A percentile compares a stretch with the other conserved stretches of the same genome.
Evolutionary conservation across 2,797 vertebrate genomes (phyloP).

Genomic region (Tapirus indicus): DNA sequence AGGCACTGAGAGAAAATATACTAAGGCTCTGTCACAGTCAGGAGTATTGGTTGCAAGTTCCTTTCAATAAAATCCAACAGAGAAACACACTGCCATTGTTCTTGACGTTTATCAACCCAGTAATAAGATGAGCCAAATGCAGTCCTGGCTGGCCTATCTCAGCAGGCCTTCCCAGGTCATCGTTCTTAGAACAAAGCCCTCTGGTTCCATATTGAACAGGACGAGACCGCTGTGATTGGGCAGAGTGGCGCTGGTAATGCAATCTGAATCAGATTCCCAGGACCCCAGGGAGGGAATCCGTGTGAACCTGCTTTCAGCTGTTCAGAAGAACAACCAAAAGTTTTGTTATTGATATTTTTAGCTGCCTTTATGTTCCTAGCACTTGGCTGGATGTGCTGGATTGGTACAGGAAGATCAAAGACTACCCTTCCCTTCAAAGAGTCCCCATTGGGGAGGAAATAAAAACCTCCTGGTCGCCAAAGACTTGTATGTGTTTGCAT

Average conservation of each 20-base stretch:
- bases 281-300: conserved; percentile 48
- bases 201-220: background rate
- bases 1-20: background rate
- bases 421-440: conserved; percentile 1
- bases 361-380: conserved; percentile 21
- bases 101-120: background rate
- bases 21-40: background rate
- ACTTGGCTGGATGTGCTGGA: conserved; percentile 12
- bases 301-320: conserved; percentile 43
- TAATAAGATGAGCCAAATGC: conserved; percentile 3
- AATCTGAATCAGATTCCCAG: conserved; percentile 54
- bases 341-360: conserved; percentile 55
- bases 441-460: conserved; percentile 1
- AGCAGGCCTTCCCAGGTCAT: conserved; percentile 20
- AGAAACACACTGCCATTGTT: background rate
- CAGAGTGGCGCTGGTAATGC: background rate
- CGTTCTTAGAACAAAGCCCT: conserved; percentile 64
- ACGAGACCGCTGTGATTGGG: background rate
- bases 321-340: background rate
- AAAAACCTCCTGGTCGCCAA: conserved; percentile 41
- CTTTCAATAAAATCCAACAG: background rate
- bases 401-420: conserved; percentile 57
- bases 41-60: background rate
- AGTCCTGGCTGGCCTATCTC: background rate
- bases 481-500: background rate